Evolutionary conservation across 2,113 vertebrate species (phyloP).

Genomic region (Archocentrus centrarchus): DNA sequence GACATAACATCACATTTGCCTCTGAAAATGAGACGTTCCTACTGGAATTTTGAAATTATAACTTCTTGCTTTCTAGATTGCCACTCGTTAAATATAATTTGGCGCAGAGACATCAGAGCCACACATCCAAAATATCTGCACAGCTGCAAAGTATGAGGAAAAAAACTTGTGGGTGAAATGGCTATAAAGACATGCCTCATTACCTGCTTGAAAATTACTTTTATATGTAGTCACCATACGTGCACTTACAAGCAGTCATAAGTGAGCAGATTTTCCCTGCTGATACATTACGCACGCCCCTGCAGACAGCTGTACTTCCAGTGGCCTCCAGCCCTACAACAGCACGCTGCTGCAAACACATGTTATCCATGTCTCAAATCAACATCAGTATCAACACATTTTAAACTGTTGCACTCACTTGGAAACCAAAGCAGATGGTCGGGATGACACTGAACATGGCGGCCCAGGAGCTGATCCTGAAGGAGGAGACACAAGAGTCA

Average conservation of each 20-base stretch:
- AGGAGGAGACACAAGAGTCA: constrained; percentile 23
- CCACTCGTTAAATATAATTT: too few species aligned
- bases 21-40: not conserved
- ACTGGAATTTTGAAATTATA: too few species aligned
- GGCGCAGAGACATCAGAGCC: not conserved
- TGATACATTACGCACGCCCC: not conserved
- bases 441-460: constrained; percentile 90
- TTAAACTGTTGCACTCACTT: constrained; percentile 80
- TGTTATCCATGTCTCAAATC: not conserved
- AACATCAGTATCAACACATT: not conserved
- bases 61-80: too few species aligned
- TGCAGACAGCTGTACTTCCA: not conserved
- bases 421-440: constrained; percentile 97
- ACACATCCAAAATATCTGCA: not conserved
- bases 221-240: not conserved
- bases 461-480: constrained; percentile 85
- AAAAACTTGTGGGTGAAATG: not conserved
- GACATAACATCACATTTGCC: not conserved
- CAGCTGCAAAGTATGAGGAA: not conserved
- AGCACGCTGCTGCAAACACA: not conserved
- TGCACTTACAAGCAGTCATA: not conserved
- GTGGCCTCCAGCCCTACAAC: constrained; percentile 10
- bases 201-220: not conserved
- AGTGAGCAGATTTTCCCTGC: not conserved
- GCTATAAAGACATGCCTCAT: not conserved